Base-by-base conservation (phyloP, 1,140 invertebrate species). In the Cardiocondyla obscurior region DNA sequence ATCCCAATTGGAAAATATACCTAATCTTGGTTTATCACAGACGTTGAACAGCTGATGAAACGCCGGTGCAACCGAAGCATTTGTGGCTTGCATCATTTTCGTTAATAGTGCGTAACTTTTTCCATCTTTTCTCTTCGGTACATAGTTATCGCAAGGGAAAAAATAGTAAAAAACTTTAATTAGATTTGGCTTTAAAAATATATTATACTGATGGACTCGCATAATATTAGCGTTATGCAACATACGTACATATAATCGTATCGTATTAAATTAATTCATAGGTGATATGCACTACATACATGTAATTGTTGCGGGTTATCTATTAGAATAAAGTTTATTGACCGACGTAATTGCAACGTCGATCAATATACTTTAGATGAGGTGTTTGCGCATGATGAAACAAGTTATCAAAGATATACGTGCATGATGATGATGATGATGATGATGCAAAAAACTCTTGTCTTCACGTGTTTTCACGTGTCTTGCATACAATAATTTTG, bases 21-120 rank as follows among this genome's bases (percentile, higher is more conserved):
- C 39, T 76, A 82, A 58, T 65, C 49, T 36, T 81, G 19, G 42
- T 42, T 46, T 84, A 77, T 62, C 73, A 22, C 14, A 25, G 6
- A 86, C 67, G 46, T 82, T 73, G 51, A 84, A 49, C 28, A 39
- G 42, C 25, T 87, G 85, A 86, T 69, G 85, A 87, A 87, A 87
- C 44, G 14, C n/a, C 44, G 33, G 16, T 12, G 36, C 22, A 33
- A 30, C 39, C 39, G 12, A 28, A 83, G 58, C 39, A 42, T 8
- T 6, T 5, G 42, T 12, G 8, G 57, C 44, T 86, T 87, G 85
- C 85, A 87, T 87, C 85, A 87, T 73, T 22, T 39, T 30, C 44
- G n/a, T 12, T 33, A 19, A 49, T n/a, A n/a, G n/a, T n/a, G 0
- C 6, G 0, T 33, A n/a, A n/a, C n/a, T n/a, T n/a, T n/a, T n/a